These are phyloP conservation scores for Brachyopa scutellaris DNA, from an alignment of 2,888 invertebrate genomes.

Conservation along the genomic window DNA sequence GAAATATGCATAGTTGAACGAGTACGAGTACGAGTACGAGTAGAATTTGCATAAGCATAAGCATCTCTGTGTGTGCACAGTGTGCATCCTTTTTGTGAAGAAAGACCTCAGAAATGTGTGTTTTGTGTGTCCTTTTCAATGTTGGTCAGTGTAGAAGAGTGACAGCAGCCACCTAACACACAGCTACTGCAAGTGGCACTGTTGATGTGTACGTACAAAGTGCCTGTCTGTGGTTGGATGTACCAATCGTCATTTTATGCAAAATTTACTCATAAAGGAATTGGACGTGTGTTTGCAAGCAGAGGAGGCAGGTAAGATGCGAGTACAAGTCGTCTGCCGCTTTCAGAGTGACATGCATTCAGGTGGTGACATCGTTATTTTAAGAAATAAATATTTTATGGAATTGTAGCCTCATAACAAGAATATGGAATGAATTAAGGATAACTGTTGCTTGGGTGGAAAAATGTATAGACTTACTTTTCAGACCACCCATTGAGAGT, in stretches of 20 bases:
- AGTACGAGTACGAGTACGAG: too few species aligned
- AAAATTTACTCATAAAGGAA: conserved; percentile 43
- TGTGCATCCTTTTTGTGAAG: conserved; percentile 22
- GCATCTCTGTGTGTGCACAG: conserved; percentile 35
- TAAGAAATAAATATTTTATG: background rate
- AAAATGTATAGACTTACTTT: too few species aligned
- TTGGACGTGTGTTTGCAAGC: background rate
- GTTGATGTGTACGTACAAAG: conserved; percentile 26
- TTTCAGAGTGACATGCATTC: conserved; percentile 23
- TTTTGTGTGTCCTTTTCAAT: conserved; percentile 53
- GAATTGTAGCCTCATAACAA: background rate
- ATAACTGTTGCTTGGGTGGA: conserved; percentile 37
- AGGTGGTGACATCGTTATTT: conserved; percentile 18
- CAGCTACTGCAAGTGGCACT: conserved; percentile 61
- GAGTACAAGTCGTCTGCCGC: conserved; percentile 9
- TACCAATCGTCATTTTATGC: conserved; percentile 55
- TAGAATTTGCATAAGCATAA: conserved; percentile 36
- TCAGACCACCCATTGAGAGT: too few species aligned
- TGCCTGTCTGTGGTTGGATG: conserved; percentile 43
- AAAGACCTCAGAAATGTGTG: conserved; percentile 56
- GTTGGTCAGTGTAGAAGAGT: conserved; percentile 61
- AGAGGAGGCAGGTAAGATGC: conserved; percentile 17
- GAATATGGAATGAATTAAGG: background rate
- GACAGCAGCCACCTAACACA: conserved; percentile 43
- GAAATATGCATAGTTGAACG: conserved; percentile 27